phyloP scores from a whole-genome alignment of 2,888 invertebrate genomes.

The Ecliptopera silaceata region DNA sequence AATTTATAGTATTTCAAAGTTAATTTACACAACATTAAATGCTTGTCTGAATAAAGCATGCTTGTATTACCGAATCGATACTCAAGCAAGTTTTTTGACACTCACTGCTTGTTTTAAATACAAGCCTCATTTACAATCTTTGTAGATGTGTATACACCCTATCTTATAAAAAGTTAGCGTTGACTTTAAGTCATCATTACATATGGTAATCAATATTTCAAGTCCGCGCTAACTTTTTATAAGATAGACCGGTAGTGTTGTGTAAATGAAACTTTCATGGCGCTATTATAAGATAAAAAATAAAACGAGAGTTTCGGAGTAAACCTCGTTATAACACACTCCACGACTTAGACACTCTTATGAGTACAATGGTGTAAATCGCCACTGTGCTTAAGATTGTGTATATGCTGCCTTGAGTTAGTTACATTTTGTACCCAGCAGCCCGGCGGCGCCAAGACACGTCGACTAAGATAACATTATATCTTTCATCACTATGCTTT shows the following conservation, averaged over 20 bases:
- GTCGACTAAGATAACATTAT: conserved; percentile 1
- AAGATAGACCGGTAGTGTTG: no score
- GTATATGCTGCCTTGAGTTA: background rate
- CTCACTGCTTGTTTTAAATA: background rate
- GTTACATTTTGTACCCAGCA: conserved; percentile 3
- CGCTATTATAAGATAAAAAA: conserved; percentile 8
- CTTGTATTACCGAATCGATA: background rate
- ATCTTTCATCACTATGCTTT: conserved; percentile 13
- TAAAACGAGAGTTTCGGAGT: background rate
- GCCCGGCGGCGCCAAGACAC: conserved; percentile 4
- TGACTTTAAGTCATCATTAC: no score
- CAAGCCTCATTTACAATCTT: background rate
- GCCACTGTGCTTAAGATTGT: no score
- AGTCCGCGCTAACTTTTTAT: no score
- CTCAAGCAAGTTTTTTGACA: background rate
- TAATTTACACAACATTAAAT: conserved; percentile 8
- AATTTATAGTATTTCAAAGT: conserved; percentile 17
- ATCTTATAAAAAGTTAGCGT: no score
- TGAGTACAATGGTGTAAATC: no score
- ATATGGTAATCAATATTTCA: no score
- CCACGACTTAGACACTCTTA: no score
- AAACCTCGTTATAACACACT: background rate
- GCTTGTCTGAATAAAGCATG: background rate
- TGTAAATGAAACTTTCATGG: conserved; percentile 5
- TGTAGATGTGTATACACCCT: background rate